Base-by-base conservation (phyloP, 2,113 vertebrate genomes). In the Ptilorrhoa leucosticta region DNA sequence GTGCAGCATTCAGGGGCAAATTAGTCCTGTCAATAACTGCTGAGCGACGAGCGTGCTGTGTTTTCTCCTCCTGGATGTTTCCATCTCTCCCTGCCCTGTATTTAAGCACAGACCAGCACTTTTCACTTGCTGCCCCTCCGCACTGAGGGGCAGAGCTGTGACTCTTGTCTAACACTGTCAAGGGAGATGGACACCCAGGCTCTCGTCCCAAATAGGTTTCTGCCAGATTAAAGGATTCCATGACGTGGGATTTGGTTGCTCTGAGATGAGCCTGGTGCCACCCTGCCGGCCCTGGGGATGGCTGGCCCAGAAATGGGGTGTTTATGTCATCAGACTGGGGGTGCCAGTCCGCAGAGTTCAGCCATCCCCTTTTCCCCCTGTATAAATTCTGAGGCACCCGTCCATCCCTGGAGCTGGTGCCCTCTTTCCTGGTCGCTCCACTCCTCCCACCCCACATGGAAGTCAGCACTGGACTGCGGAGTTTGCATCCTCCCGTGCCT, bases 11-110 rank as follows among this genome's bases (percentile, higher is more conserved):
- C 95, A 95, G 84, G 84, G 96, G 87, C 85, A 80, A 90, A 97
- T 97, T 94, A 97, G 92, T 91, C 93, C 94, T 92, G 96, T 97
- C 95, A 96, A 66, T 95, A 97, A 94, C 71, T 78, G 86, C 83
- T 87, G 92, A 93, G 65, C 68, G 83, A 93, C 56, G 57, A 86
- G 63, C 16, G 26, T 31, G 68, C 23, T 15, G 79, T 64, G 78
- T 17, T 40, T 45, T 80, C 30, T 94, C 61, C 65, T 71, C 68
- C 79, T 63, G 65, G 53, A 12, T 83, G 66, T 30, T 76, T 75
- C 66, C 79, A 83, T 83, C 83, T 85, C 53, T 82, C 51, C 31
- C 11, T 92, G 33, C 57, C 31, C 37, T 71, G 28, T 33, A 15
- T 58, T 85, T 66, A 53, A 60, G 53, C 7, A 39, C 45, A 40